Evolutionary conservation across 2,113 vertebrate genomes (phyloP).

Genomic region (Scomber japonicus): DNA sequence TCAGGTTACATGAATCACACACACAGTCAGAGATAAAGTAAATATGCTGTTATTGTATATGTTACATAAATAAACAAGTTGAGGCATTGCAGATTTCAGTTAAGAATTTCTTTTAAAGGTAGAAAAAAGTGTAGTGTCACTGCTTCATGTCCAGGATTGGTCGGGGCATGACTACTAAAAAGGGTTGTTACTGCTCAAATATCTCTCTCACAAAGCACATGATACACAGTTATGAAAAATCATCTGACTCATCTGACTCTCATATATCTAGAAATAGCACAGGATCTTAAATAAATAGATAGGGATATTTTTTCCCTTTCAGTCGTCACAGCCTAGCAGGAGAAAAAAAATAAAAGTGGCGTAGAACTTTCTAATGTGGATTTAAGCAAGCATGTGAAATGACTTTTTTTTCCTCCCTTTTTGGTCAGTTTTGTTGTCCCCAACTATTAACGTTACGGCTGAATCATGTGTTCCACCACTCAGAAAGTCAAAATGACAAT

Average conservation of each 20-base stretch:
- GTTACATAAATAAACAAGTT: background rate
- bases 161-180: background rate
- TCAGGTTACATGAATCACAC: background rate
- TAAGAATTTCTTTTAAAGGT: background rate
- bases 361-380: constrained; percentile 1
- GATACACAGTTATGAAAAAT: constrained; percentile 44
- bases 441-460: constrained; percentile 3
- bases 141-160: background rate
- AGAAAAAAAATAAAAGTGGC: constrained; percentile 18
- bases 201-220: constrained; percentile 35
- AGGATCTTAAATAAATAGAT: constrained; percentile 3
- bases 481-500: constrained; percentile 37
- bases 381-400: background rate
- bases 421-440: constrained; percentile 7
- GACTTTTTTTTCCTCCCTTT: background rate
- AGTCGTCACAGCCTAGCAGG: background rate
- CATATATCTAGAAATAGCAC: constrained; percentile 31
- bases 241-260: constrained; percentile 36
- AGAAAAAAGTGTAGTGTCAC: background rate
- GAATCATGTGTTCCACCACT: constrained; percentile 22
- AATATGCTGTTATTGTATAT: background rate
- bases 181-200: too few species aligned
- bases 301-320: background rate
- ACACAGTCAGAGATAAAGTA: background rate
- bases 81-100: background rate